Conservation (phyloP, 2,888 invertebrate species). For the Meloe dianella region DNA sequence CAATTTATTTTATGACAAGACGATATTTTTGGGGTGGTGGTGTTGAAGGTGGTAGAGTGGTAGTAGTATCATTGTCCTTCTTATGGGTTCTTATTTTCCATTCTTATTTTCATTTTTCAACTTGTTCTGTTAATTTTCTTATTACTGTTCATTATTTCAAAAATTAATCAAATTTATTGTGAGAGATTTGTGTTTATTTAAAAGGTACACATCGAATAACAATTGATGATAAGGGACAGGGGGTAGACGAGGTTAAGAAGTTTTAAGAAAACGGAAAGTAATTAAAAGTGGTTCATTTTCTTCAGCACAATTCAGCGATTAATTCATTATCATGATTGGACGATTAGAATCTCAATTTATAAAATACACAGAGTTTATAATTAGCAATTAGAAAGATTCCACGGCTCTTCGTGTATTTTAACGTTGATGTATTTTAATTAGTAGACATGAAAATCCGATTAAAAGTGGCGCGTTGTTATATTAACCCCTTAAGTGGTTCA, state of each 20-base stretch:
- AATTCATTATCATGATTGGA: constrained; percentile 61
- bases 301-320: constrained; percentile 55
- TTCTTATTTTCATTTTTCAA: neutral
- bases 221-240: constrained; percentile 7
- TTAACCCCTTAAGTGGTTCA: constrained; percentile 56
- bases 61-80: too few relatives aligned
- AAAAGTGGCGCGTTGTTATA: constrained; percentile 57
- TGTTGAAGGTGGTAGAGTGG: neutral
- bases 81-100: neutral
- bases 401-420: constrained; percentile 53
- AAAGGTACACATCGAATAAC: neutral
- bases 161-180: neutral
- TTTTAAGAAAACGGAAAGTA: constrained; percentile 49
- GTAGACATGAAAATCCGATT: constrained; percentile 59
- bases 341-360: constrained; percentile 62
- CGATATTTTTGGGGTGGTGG: constrained; percentile 23
- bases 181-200: neutral
- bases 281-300: constrained; percentile 57
- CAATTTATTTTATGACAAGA: constrained; percentile 46
- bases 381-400: constrained; percentile 60
- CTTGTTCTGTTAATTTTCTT: neutral
- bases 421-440: constrained; percentile 60
- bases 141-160: neutral
- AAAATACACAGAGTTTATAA: constrained; percentile 61
- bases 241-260: constrained; percentile 43